These are phyloP conservation scores for Yoshiicerus persimilis DNA, from an alignment of 1,140 invertebrate genomes.

Conservation along the genomic window DNA sequence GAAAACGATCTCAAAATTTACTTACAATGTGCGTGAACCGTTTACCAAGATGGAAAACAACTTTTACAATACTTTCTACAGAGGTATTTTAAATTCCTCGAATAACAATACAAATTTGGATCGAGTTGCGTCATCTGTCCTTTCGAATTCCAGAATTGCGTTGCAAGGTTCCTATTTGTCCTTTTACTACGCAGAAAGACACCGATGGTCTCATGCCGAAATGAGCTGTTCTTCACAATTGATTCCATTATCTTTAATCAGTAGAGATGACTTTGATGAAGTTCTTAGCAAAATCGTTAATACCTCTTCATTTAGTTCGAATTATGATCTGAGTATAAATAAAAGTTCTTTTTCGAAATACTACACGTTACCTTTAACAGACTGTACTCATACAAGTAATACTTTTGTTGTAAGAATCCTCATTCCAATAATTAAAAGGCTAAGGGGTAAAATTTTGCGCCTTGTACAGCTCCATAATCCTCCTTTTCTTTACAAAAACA, in stretches of 20 bases:
- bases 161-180: conserved; percentile 34
- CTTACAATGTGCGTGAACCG: conserved; percentile 32
- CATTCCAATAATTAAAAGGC: conserved; percentile 29
- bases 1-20: conserved; percentile 6
- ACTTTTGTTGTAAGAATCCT: conserved; percentile 38
- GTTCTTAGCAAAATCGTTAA: not conserved
- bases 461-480: conserved; percentile 13
- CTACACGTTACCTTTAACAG: conserved; percentile 41
- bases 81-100: not conserved
- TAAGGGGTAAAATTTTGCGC: not conserved
- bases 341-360: conserved; percentile 34
- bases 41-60: conserved; percentile 48
- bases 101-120: not conserved
- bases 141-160: conserved; percentile 42
- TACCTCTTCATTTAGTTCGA: not conserved
- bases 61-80: conserved; percentile 46
- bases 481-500: conserved; percentile 26
- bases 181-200: conserved; percentile 45
- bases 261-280: not conserved
- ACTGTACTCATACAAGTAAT: conserved; percentile 42
- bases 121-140: conserved; percentile 35
- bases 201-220: conserved; percentile 41
- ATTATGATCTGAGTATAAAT: not conserved
- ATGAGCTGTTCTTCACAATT: conserved; percentile 21
- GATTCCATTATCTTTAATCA: conserved; percentile 34